Base-by-base conservation (phyloP, 2,797 vertebrate genomes). In the Delichon dasypus region DNA sequence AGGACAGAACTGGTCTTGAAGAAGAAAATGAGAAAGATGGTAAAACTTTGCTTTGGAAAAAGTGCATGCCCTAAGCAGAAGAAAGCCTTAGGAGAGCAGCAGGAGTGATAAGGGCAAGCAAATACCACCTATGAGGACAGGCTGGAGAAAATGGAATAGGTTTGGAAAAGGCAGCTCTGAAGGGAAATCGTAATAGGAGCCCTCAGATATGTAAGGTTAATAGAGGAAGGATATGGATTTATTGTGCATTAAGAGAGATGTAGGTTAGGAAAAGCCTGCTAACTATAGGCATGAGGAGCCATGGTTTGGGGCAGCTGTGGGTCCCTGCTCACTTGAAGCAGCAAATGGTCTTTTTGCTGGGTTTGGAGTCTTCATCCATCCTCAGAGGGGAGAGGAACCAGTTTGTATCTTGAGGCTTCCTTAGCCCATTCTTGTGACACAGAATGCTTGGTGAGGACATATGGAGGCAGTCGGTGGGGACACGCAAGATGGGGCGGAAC, bases 381-480 rank as follows among this genome's bases (percentile, higher is more conserved):
- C 26, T 70, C 0, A 3, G 22, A 42, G 5, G 8, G 14, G 16
- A 50, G 9, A 61, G 13, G 25, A 75, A 11, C 8, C 29, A 27
- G 19, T 67, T 47, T 58, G 36, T 66, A 9, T 70, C 40, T 20
- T 61, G 15, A 7, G 8, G 15, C 3, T 47, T 16, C 54, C 30
- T 72, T 75, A 71, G 50, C 38, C 38, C 38, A 38, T 38, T 38
- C 38, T 38, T 88, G n/a, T 1, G 7, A 60, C 3, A 5, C 40
- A 61, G 48, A 32, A 27, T 2, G 0, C 16, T 64, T 45, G 13
- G 13, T 42, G 45, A 81, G 47, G 40, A 45, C 36, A 30, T 15
- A 57, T 1, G 14, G 54, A 81, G 10, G 16, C 9, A 36, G 13
- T 62, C 0, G 0, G 13, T 70, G n/a, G 30, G 16, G 21, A 36